Conservation (phyloP, 2,888 invertebrate genomes). For the Cancer borealis region DNA sequence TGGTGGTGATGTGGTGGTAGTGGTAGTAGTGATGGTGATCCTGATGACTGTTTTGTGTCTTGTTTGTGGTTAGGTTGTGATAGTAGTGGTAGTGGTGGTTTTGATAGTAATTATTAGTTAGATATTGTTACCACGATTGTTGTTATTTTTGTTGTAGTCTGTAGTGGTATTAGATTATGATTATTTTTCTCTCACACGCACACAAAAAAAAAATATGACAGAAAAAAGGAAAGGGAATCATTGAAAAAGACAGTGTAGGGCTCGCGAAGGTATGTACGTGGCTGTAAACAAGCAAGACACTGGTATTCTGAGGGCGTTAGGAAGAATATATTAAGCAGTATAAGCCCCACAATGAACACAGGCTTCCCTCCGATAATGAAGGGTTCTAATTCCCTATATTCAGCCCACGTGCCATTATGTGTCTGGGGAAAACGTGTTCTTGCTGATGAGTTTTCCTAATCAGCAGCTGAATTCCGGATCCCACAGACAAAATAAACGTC, state of each 20-base stretch:
- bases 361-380: constrained; percentile 9
- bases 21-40: background rate
- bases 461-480: background rate
- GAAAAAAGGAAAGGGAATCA: background rate
- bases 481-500: background rate
- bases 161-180: background rate
- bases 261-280: background rate
- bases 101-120: no score
- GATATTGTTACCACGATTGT: no score
- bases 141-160: background rate
- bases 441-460: background rate
- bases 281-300: background rate
- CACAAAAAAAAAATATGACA: background rate
- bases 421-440: constrained; percentile 9
- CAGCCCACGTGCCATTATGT: background rate
- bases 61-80: background rate
- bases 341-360: background rate
- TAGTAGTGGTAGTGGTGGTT: background rate
- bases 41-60: background rate
- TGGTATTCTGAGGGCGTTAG: background rate
- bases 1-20: background rate
- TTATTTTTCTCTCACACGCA: background rate
- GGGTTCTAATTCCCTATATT: constrained; percentile 16
- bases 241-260: background rate
- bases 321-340: background rate